A percentile compares a stretch with the other conserved stretches of the same genome.
Evolutionary conservation across 2,888 invertebrate species (phyloP).

Genomic region (Heliconius ismenius): DNA sequence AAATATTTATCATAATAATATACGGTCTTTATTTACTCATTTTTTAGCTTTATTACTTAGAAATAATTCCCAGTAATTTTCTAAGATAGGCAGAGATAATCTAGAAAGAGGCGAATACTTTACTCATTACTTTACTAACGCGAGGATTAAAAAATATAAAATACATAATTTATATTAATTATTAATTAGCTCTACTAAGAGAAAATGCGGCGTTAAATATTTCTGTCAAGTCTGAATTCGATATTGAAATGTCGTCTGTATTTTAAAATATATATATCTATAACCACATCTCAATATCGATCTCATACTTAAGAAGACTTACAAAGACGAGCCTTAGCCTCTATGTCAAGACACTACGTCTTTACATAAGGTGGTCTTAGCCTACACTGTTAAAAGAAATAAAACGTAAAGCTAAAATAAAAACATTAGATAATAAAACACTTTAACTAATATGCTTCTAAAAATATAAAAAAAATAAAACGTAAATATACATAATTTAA

Average conservation of each 20-base stretch:
- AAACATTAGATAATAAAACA: slow-evolving; percentile 1
- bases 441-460: neutral
- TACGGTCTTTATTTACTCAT: neutral
- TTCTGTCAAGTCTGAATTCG: no score
- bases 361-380: neutral
- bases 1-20: slow-evolving; percentile 1
- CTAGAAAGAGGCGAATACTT: no score
- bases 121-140: no score
- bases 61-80: no score
- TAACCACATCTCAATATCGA: no score
- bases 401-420: neutral
- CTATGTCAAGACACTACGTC: neutral
- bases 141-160: neutral
- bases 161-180: neutral
- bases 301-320: no score
- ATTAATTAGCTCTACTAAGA: neutral
- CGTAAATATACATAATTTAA: slow-evolving; percentile 6
- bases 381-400: neutral
- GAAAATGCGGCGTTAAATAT: neutral
- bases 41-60: no score
- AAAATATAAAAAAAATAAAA: neutral
- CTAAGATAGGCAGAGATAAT: no score
- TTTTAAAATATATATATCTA: no score
- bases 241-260: no score
- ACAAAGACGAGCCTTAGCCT: no score